Evolutionary conservation across 2,888 invertebrate genomes (phyloP), one percentile per base, ranked within the genome.

Genomic region (Thymelicus lineola): DNA sequence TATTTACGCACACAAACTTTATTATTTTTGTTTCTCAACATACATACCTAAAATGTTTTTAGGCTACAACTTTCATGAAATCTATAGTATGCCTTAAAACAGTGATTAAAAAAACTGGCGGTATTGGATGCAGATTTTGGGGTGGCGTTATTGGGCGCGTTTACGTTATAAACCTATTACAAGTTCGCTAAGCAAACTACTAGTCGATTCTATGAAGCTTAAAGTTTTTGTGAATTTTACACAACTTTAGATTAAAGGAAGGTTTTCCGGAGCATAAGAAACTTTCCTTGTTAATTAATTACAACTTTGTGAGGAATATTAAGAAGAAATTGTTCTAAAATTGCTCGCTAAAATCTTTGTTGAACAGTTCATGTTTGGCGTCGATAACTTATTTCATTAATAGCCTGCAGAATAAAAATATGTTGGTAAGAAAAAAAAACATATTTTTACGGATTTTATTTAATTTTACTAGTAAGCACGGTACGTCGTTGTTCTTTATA

Each of bases 161-260:
- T n/a, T n/a, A n/a, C n/a, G n/a, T n/a, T n/a, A 71, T 88, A 87
- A 88, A 88, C 87, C 87, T 87, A 88, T 88, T 87, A 88, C 81
- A 85, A 87, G 82, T 87, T 86, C 72, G 72, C 77, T 81, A 83
- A 83, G 84, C 83, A 80, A 90, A 87, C 87, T 86, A 85, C 77
- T 80, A 75, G 79, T 77, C 75, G 79, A 79, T 79, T 76, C 76
- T 74, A 74, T 68, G 74, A 76, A 77, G 82, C 86, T 89, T 86
- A 85, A 90, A 91, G 90, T 90, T 91, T 90, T 90, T 89, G 87
- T 86, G 81, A 90, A 88, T 90, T 91, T 90, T 86, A 83, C 83
- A 82, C 84, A 82, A 87, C 79, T 82, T 84, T 78, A 86, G 86
- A 90, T 87, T 86, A 85, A 82, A 80, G 62, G 80, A 79, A 80